Evolutionary conservation across 2,113 vertebrate species (phyloP).

Genomic region (Herpetotheres cachinnans): DNA sequence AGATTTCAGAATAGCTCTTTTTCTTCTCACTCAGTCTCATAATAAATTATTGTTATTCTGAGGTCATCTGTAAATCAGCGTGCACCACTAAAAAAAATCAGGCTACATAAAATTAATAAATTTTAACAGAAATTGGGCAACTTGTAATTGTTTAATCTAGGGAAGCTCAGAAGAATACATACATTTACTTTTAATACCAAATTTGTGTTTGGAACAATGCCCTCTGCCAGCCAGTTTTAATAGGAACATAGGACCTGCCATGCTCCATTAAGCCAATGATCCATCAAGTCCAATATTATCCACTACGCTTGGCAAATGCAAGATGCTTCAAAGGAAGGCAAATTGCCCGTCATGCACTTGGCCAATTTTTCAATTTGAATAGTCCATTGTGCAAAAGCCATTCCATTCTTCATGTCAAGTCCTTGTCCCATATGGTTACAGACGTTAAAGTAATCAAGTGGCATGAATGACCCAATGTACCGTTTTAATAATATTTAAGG

Average conservation of each 20-base stretch:
- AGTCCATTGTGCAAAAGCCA: conserved; percentile 20
- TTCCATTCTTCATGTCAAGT: conserved; percentile 29
- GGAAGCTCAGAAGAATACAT: not conserved
- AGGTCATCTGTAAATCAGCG: conserved; percentile 20
- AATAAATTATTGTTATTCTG: conserved; percentile 45
- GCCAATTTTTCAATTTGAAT: conserved; percentile 7
- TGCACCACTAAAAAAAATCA: conserved; percentile 5
- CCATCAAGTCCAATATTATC: not conserved
- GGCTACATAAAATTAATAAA: not conserved
- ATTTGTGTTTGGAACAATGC: not conserved
- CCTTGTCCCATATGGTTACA: not conserved
- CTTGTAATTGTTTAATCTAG: not conserved
- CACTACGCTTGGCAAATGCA: not conserved
- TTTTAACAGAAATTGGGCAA: not conserved
- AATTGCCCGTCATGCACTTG: not conserved
- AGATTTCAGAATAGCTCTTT: conserved; percentile 28
- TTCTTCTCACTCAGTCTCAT: not conserved
- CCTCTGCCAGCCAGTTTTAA: conserved; percentile 12
- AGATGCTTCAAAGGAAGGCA: conserved; percentile 28
- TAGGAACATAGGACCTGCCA: not conserved
- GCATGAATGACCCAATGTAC: not conserved
- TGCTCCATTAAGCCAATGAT: conserved; percentile 25
- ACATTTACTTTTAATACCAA: not conserved
- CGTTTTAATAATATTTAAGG: not conserved
- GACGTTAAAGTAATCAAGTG: conserved; percentile 22